Percentiles rank a stretch among this genome's conserved stretches.
These are phyloP conservation scores for Lypha dubia DNA, from an alignment of 2,888 invertebrate genomes.

Conservation along the genomic window DNA sequence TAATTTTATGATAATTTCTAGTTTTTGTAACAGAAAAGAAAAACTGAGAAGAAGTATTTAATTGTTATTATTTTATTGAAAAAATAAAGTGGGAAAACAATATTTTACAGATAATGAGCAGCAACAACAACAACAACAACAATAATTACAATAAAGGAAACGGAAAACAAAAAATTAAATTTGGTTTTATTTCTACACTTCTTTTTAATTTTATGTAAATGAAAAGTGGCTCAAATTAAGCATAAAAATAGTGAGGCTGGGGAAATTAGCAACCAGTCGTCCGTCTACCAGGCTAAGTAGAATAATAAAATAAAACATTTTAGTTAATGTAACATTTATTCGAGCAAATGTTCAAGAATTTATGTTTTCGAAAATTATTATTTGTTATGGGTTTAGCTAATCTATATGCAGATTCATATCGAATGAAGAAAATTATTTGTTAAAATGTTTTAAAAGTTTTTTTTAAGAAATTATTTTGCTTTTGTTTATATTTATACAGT, in stretches of 20 bases:
- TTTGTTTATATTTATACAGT: no score
- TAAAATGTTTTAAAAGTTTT: no score
- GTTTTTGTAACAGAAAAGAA: neutral
- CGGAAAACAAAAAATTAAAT: conserved; percentile 20
- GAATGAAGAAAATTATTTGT: no score
- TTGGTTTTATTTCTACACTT: conserved; percentile 43
- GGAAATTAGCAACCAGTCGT: neutral
- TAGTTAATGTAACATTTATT: no score
- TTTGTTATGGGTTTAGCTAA: no score
- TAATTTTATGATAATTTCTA: conserved; percentile 15
- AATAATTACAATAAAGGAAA: conserved; percentile 24
- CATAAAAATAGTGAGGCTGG: conserved; percentile 26
- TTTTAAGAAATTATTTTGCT: no score
- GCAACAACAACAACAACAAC: conserved; percentile 5
- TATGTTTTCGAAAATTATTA: no score
- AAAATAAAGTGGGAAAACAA: conserved; percentile 3
- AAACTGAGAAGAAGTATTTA: neutral
- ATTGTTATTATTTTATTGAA: conserved; percentile 21
- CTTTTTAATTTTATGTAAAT: conserved; percentile 48
- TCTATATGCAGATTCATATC: no score
- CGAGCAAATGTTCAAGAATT: no score
- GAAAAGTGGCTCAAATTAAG: conserved; percentile 51
- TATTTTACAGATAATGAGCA: neutral
- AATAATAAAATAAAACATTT: conserved; percentile 14
- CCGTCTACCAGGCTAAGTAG: neutral